phyloP scores from a whole-genome alignment of 2,113 vertebrate genomes.

The Coturnix japonica region DNA sequence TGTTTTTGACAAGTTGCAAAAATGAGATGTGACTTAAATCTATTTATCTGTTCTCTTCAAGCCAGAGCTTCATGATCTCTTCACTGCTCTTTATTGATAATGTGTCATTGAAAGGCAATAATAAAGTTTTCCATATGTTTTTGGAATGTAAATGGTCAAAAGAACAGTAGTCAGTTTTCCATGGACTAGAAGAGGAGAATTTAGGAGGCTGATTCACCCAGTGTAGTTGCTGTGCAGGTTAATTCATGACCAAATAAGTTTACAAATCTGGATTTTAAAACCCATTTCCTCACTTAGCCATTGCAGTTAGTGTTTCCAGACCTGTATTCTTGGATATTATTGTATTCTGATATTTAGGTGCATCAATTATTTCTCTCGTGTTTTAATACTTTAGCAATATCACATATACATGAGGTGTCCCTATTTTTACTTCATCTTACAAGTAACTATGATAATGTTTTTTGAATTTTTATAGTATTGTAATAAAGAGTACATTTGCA shows the following conservation, averaged over 20 bases:
- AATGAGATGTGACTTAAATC: constrained; percentile 30
- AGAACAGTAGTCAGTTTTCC: constrained; percentile 6
- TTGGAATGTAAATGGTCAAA: constrained; percentile 10
- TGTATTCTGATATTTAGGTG: not conserved
- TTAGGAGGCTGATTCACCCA: constrained; percentile 1
- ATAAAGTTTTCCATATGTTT: constrained; percentile 34
- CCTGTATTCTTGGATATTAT: not conserved
- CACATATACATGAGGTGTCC: not conserved
- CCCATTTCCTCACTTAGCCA: not conserved
- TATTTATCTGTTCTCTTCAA: constrained; percentile 44
- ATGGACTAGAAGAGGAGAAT: not conserved
- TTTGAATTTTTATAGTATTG: not conserved
- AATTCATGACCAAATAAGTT: not conserved
- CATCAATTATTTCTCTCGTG: not conserved
- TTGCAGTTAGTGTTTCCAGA: not conserved
- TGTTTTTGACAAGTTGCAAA: constrained; percentile 50
- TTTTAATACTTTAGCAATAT: not conserved
- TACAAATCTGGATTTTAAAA: not conserved
- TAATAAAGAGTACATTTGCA: not conserved
- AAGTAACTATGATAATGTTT: not conserved
- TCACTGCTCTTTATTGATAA: constrained; percentile 5
- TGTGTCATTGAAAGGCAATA: constrained; percentile 25
- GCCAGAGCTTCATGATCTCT: not conserved
- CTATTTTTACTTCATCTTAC: constrained; percentile 22
- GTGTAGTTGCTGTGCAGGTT: not conserved